Evolutionary conservation across 2,888 invertebrate genomes (phyloP), one percentile per base, ranked within the genome.

Genomic region (Eilema caniola): DNA sequence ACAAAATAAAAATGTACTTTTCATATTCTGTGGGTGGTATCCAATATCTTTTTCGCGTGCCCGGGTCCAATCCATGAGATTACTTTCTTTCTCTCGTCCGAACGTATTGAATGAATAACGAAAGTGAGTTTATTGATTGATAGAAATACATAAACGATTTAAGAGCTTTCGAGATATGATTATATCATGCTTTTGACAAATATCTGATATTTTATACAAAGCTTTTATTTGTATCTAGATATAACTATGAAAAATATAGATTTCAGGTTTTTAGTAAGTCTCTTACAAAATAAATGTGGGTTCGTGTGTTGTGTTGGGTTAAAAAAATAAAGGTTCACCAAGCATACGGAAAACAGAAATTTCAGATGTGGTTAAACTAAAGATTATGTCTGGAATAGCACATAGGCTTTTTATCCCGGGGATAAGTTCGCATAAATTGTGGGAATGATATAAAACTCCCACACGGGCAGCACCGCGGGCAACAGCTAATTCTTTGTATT

Each of bases 11-110:
- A 86, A 84, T 83, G 83, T 85, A 83, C 85, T 86, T 86, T 88
- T 88, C 84, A 84, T 88, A 88, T 88, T 89, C 87, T 81, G 82
- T 85, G 85, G 88, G 88, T 88, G 88, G 88, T 84, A 89, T 87
- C 86, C 90, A 90, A 92, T 92, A 90, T 90, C 86, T 89, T 87
- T 88, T 85, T 91, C 89, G 90, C 91, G 90, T 91, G 91, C 90
- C 89, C 86, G 82, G 85, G 79, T 85, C 84, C 89, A 89, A 90
- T 91, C 88, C 88, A 74, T 79, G 81, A 90, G 89, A 91, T 92
- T 90, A 89, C 90, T 86, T 91, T 86, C 85, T 86, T 86, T 86
- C 87, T 86, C 88, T 84, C 82, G 84, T 80, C 76, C 81, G 79
- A 85, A 86, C 85, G 84, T 89, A 88, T 88, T 88, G 86, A 89